A percentile compares a stretch with the other conserved stretches of the same genome.
Conservation (phyloP, 2,888 invertebrate genomes). For the Chalcosyrphus nemorum region DNA sequence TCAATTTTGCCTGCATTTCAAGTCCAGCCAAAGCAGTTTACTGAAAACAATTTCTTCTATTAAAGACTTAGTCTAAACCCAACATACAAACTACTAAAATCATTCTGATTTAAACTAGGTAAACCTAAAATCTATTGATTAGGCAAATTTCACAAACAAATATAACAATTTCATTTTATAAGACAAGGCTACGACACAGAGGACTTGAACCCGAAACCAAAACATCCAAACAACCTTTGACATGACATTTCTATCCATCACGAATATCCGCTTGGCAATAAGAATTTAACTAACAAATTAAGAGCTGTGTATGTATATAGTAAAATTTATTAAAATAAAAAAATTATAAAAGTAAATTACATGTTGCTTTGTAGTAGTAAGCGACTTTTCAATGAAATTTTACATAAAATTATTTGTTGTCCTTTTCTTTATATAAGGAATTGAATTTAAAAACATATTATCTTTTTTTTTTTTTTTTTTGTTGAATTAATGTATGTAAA, state of each 20-base stretch:
- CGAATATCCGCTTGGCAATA: neutral
- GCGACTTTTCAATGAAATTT: slow-evolving; percentile 51
- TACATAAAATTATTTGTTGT: slow-evolving; percentile 43
- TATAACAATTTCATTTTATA: too few relatives aligned
- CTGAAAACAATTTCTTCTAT: too few relatives aligned
- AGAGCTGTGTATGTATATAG: slow-evolving; percentile 44
- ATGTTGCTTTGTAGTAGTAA: slow-evolving; percentile 49
- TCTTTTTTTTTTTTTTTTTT: slow-evolving; percentile 10
- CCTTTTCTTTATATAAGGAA: slow-evolving; percentile 12
- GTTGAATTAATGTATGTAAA: slow-evolving; percentile 35
- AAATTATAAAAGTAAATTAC: slow-evolving; percentile 57
- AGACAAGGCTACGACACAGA: too few relatives aligned
- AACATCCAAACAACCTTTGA: neutral
- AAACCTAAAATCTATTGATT: too few relatives aligned
- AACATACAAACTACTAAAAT: too few relatives aligned
- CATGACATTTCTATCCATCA: neutral
- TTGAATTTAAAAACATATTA: slow-evolving; percentile 24
- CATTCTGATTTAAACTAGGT: too few relatives aligned
- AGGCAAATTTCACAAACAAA: too few relatives aligned
- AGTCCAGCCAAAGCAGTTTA: too few relatives aligned
- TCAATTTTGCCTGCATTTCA: too few relatives aligned
- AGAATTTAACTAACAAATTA: slow-evolving; percentile 51
- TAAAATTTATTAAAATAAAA: slow-evolving; percentile 52
- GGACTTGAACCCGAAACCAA: neutral
- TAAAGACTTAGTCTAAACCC: too few relatives aligned